These are phyloP conservation scores for Alviniconcha strummeri DNA, from an alignment of 2,888 invertebrate genomes.

Conservation along the genomic window DNA sequence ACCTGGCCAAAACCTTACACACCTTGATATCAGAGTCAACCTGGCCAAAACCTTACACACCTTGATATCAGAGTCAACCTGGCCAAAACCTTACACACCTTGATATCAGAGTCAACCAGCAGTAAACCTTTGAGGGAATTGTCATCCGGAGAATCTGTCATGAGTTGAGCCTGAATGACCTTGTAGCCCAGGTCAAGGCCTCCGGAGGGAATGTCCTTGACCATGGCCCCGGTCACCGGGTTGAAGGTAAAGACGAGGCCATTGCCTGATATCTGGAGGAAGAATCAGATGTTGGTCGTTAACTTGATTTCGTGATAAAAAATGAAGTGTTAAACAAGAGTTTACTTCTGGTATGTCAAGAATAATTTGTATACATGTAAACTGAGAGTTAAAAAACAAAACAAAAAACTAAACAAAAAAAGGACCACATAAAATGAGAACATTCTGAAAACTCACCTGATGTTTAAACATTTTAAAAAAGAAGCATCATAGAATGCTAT, in stretches of 20 bases:
- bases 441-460: no score
- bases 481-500: no score
- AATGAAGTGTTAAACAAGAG: no score
- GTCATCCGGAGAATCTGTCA: constrained; percentile 79
- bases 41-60: constrained; percentile 41
- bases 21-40: constrained; percentile 73
- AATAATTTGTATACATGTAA: no score
- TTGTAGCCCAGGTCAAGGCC: constrained; percentile 75
- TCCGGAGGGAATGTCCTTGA: constrained; percentile 50
- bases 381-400: no score
- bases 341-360: no score
- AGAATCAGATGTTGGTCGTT: no score
- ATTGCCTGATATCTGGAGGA: constrained; percentile 56
- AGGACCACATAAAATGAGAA: no score
- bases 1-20: constrained; percentile 74
- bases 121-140: constrained; percentile 85
- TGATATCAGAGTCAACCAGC: constrained; percentile 76
- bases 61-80: constrained; percentile 72
- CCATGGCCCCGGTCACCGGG: constrained; percentile 87
- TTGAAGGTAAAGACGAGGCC: constrained; percentile 85
- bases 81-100: constrained; percentile 41
- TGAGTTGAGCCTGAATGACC: constrained; percentile 84
- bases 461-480: no score
- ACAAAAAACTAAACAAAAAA: no score
- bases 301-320: no score